A percentile compares a stretch with the other conserved stretches of the same genome.
Evolutionary conservation across 2,888 invertebrate genomes (phyloP).

Genomic region (Chironomus riparius): DNA sequence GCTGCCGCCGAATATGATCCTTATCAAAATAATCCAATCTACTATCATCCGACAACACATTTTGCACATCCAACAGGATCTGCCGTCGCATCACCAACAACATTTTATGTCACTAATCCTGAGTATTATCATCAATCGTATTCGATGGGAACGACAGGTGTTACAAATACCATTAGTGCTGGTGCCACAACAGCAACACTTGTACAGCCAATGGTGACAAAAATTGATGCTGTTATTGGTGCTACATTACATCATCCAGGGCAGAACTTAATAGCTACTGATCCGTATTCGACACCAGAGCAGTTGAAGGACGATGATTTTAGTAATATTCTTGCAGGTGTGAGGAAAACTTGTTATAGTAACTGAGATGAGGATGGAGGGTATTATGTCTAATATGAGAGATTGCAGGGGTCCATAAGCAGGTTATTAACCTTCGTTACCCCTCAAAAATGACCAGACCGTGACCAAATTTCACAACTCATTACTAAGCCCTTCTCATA

Average conservation of each 20-base stretch:
- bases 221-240: constrained; percentile 31
- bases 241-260: constrained; percentile 35
- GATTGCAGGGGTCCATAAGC: no score
- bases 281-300: constrained; percentile 40
- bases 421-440: no score
- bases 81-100: constrained; percentile 39
- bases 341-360: constrained; percentile 79
- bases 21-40: constrained; percentile 32
- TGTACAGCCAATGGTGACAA: constrained; percentile 33
- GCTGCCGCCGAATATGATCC: constrained; percentile 36
- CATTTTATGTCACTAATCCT: constrained; percentile 30
- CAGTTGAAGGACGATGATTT: constrained; percentile 75
- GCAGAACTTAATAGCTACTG: constrained; percentile 33
- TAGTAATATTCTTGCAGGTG: constrained; percentile 80
- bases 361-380: constrained; percentile 44
- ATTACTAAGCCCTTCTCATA: no score
- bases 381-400: no score
- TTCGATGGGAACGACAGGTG: constrained; percentile 27
- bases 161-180: background rate
- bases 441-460: no score
- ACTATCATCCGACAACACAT: constrained; percentile 26
- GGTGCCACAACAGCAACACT: constrained; percentile 28
- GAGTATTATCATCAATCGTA: constrained; percentile 26
- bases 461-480: no score
- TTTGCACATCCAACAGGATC: constrained; percentile 35